Evolutionary conservation across 1,140 invertebrate species (phyloP).

Genomic region (Drosophila ananassae): DNA sequence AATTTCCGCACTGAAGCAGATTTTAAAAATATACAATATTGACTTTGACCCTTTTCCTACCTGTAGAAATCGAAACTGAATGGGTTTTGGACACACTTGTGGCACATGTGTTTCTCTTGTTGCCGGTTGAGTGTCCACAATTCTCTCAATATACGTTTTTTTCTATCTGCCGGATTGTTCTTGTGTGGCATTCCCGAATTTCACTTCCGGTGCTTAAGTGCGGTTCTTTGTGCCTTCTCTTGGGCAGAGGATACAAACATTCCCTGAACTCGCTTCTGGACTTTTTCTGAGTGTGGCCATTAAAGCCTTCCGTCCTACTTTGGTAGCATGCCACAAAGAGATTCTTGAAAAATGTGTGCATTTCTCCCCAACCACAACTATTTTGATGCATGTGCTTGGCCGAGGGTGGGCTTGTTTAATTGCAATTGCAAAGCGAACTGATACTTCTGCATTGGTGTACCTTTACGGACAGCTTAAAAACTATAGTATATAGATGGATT

Average conservation of each 20-base stretch:
- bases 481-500: too few species aligned
- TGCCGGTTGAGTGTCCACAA: conserved; percentile 20
- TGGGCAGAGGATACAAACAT: conserved; percentile 25
- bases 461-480: too few species aligned
- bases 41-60: conserved; percentile 29
- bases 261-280: conserved; percentile 32
- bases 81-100: conserved; percentile 18
- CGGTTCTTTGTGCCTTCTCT: conserved; percentile 25
- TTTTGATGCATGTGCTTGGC: conserved; percentile 34
- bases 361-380: conserved; percentile 13
- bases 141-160: conserved; percentile 13
- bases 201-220: conserved; percentile 63
- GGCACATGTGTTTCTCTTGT: conserved; percentile 26
- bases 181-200: conserved; percentile 57
- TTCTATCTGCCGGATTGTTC: conserved; percentile 4
- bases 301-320: conserved; percentile 9
- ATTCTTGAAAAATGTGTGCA: conserved; percentile 22
- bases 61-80: conserved; percentile 1
- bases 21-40: conserved; percentile 26
- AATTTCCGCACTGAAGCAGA: conserved; percentile 1
- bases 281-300: conserved; percentile 26
- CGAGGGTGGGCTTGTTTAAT: conserved; percentile 35
- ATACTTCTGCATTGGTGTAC: neutral
- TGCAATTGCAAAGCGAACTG: conserved; percentile 52
- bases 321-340: conserved; percentile 1